phyloP scores from a whole-genome alignment of 1,140 invertebrate species.

The Drosophila bocki region DNA sequence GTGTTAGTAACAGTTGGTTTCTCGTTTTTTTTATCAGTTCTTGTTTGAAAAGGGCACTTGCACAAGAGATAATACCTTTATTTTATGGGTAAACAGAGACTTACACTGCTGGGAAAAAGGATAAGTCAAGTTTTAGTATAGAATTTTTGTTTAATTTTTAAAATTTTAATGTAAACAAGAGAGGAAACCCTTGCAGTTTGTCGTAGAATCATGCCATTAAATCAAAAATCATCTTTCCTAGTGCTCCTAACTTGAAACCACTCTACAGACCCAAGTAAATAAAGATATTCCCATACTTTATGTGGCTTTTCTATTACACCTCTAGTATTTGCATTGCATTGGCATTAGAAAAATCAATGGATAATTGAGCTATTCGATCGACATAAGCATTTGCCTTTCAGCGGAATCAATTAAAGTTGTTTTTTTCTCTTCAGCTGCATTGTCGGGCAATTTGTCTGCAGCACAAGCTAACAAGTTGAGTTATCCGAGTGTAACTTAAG shows the following conservation, averaged over 20 bases:
- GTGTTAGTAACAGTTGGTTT: slow-evolving; percentile 4
- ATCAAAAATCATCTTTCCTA: not conserved
- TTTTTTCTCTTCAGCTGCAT: slow-evolving; percentile 21
- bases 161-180: too few relatives aligned
- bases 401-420: slow-evolving; percentile 53
- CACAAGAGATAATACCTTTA: slow-evolving; percentile 8
- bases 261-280: not conserved
- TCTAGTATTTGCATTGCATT: slow-evolving; percentile 31
- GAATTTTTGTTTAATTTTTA: not conserved
- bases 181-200: too few relatives aligned
- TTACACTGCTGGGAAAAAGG: not conserved
- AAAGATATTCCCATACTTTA: not conserved
- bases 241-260: not conserved
- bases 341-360: slow-evolving; percentile 29
- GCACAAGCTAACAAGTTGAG: slow-evolving; percentile 21
- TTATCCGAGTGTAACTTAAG: not conserved
- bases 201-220: too few relatives aligned
- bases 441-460: slow-evolving; percentile 56
- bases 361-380: slow-evolving; percentile 39
- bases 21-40: slow-evolving; percentile 32
- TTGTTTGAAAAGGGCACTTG: slow-evolving; percentile 22
- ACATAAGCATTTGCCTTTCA: slow-evolving; percentile 40
- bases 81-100: not conserved
- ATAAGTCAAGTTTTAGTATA: not conserved
- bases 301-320: not conserved